Evolutionary conservation across 2,797 vertebrate genomes (phyloP).

Genomic region (Clamator glandarius): DNA sequence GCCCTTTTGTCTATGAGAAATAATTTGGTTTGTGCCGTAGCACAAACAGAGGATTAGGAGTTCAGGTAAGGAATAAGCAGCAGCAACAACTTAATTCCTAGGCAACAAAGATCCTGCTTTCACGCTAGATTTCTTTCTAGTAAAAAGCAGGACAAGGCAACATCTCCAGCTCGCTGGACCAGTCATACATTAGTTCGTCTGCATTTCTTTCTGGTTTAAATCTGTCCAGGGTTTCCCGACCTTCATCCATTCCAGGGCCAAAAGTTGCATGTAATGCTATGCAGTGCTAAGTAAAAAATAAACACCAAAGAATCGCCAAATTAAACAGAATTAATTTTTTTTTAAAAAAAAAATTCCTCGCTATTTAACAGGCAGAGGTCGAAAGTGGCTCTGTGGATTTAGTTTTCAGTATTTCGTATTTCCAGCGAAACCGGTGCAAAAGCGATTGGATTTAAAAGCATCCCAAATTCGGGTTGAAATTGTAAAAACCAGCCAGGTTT

Average conservation of each 20-base stretch:
- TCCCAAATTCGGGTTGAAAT: neutral
- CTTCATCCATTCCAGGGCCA: neutral
- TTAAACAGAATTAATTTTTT: neutral
- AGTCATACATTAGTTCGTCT: neutral
- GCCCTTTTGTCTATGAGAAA: conserved; percentile 49
- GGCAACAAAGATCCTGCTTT: conserved; percentile 47
- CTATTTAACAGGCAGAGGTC: neutral
- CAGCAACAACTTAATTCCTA: conserved; percentile 67
- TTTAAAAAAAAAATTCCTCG: neutral
- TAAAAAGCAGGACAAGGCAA: neutral
- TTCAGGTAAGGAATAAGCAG: conserved; percentile 61
- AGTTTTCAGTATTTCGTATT: neutral
- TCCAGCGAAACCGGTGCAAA: neutral
- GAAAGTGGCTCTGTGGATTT: neutral
- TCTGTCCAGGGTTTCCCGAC: neutral
- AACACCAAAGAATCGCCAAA: neutral
- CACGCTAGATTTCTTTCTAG: conserved; percentile 30
- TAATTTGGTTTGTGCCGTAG: conserved; percentile 42
- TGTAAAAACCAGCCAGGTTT: neutral
- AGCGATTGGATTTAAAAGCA: neutral
- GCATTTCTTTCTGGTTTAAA: conserved; percentile 10
- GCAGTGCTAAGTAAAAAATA: conserved; percentile 16
- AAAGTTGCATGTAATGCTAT: neutral
- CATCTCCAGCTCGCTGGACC: neutral
- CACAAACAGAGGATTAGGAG: conserved; percentile 57